phyloP scores from a whole-genome alignment of 2,113 vertebrate species.

The Sarotherodon lohbergeri region DNA sequence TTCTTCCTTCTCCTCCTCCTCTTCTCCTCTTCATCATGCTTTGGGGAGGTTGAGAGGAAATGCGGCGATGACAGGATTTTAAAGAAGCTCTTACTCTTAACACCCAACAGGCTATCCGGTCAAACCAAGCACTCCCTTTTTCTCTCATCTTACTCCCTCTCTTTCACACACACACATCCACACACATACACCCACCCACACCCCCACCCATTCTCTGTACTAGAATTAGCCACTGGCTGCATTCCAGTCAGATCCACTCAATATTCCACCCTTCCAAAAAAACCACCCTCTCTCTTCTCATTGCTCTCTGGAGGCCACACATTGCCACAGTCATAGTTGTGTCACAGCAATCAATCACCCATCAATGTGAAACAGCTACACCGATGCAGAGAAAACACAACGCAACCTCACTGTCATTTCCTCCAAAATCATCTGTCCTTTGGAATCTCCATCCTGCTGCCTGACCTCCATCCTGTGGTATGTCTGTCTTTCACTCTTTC shows the following conservation, averaged over 20 bases:
- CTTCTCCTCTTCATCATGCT: not conserved
- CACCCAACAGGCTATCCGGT: conserved; percentile 12
- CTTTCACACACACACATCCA: not conserved
- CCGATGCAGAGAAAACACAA: conserved; percentile 14
- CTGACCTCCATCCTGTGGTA: not conserved
- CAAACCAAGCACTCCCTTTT: not conserved
- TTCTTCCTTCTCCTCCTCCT: not conserved
- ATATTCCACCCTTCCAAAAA: conserved; percentile 48
- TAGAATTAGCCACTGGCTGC: conserved; percentile 17
- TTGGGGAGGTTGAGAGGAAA: not conserved
- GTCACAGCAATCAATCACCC: conserved; percentile 59
- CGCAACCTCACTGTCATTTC: not conserved
- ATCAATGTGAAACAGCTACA: conserved; percentile 37
- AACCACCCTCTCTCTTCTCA: conserved; percentile 39
- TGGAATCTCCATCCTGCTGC: not conserved
- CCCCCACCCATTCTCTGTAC: not conserved
- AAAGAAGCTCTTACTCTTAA: conserved; percentile 26
- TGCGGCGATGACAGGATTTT: conserved; percentile 16
- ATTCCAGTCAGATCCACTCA: conserved; percentile 57
- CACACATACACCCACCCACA: not conserved
- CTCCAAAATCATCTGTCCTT: not conserved
- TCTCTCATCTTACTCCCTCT: not conserved
- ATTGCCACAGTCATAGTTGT: conserved; percentile 52
- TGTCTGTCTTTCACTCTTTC: not conserved
- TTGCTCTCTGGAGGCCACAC: conserved; percentile 40